Conservation (phyloP, 1,140 invertebrate genomes). For the Subanguina moxae region DNA sequence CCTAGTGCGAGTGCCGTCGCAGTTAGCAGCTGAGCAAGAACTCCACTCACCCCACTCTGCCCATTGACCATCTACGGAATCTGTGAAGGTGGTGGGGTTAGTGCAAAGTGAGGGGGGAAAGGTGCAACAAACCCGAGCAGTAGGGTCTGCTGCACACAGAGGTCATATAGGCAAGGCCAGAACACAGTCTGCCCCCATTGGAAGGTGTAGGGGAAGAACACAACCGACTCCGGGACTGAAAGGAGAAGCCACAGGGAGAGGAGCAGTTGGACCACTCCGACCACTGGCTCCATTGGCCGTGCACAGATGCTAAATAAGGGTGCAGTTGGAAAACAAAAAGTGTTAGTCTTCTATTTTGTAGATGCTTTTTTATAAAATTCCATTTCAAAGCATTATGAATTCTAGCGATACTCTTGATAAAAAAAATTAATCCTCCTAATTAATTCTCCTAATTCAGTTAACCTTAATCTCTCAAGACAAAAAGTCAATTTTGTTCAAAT, state of each 20-base stretch:
- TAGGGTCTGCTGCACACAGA: slow-evolving; percentile 42
- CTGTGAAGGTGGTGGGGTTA: slow-evolving; percentile 11
- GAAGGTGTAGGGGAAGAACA: slow-evolving; percentile 76
- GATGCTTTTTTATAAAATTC: too few species aligned
- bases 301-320: slow-evolving; percentile 10
- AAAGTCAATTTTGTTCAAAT: too few species aligned
- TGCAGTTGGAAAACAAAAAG: background rate
- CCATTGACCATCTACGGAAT: slow-evolving; percentile 48
- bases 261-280: slow-evolving; percentile 59
- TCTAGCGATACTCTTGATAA: too few species aligned
- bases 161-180: slow-evolving; percentile 57
- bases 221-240: slow-evolving; percentile 61
- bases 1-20: slow-evolving; percentile 44
- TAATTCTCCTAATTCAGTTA: too few species aligned
- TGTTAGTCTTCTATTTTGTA: too few species aligned
- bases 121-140: slow-evolving; percentile 18
- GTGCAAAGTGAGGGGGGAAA: background rate
- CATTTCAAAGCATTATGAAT: too few species aligned
- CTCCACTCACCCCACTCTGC: slow-evolving; percentile 42
- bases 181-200: slow-evolving; percentile 68
- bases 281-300: slow-evolving; percentile 60
- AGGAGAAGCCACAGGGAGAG: slow-evolving; percentile 56
- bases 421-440: too few species aligned
- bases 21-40: slow-evolving; percentile 36
- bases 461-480: too few species aligned